phyloP scores from a whole-genome alignment of 2,113 vertebrate species.

The Atherinomorus stipes region DNA sequence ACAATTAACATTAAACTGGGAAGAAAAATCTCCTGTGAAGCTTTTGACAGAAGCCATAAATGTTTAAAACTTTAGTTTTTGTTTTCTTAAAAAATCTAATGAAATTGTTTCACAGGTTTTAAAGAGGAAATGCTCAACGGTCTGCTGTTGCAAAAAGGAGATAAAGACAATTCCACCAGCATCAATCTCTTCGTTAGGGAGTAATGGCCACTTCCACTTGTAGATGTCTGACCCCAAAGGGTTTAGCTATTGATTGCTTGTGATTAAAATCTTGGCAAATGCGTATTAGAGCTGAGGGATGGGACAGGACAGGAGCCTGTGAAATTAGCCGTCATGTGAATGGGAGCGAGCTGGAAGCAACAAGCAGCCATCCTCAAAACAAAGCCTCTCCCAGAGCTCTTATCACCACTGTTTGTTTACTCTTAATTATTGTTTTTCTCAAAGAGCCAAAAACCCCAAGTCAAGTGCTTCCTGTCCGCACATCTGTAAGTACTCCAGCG shows the following conservation, averaged over 20 bases:
- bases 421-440: conserved; percentile 80
- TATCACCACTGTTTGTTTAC: conserved; percentile 62
- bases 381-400: conserved; percentile 39
- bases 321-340: neutral
- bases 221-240: conserved; percentile 62
- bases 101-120: too few relatives aligned
- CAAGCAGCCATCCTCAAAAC: conserved; percentile 20
- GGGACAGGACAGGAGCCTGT: neutral
- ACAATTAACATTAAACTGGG: too few relatives aligned
- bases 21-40: too few relatives aligned
- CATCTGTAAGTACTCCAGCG: conserved; percentile 55
- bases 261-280: conserved; percentile 72
- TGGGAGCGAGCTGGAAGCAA: conserved; percentile 26
- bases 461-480: conserved; percentile 51
- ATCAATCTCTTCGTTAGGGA: conserved; percentile 76
- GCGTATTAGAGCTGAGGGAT: conserved; percentile 12
- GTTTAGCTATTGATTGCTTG: conserved; percentile 65
- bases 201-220: conserved; percentile 74
- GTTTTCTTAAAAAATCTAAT: too few relatives aligned
- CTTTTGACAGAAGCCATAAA: too few relatives aligned
- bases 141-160: conserved; percentile 42
- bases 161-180: conserved; percentile 46
- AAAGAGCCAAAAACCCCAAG: conserved; percentile 52
- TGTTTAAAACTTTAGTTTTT: too few relatives aligned
- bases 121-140: conserved; percentile 1